phyloP scores from a whole-genome alignment of 2,113 vertebrate genomes.

The Siniperca knerii region DNA sequence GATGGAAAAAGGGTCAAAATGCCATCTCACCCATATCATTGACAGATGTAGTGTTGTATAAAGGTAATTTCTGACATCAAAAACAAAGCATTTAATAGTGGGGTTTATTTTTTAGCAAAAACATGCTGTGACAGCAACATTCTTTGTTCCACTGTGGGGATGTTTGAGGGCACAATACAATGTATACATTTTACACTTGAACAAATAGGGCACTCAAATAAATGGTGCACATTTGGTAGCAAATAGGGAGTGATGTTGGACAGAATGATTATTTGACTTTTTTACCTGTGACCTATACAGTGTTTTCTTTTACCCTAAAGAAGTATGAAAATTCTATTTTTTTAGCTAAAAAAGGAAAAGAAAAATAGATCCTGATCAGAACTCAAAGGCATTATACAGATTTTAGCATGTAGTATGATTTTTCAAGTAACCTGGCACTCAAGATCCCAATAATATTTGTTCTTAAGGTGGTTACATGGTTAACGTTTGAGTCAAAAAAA shows the following conservation, averaged over 20 bases:
- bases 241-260: neutral
- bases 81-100: neutral
- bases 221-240: neutral
- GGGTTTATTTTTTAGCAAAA: neutral
- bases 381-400: neutral
- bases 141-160: neutral
- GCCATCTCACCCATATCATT: neutral
- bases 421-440: neutral
- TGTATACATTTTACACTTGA: neutral
- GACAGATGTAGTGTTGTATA: conserved; percentile 3
- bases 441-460: too few species aligned
- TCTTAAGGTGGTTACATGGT: too few species aligned
- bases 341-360: neutral
- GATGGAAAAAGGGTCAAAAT: neutral
- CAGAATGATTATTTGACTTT: neutral
- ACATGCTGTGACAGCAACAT: neutral
- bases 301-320: neutral
- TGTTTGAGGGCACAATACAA: neutral
- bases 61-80: neutral
- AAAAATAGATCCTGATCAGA: neutral
- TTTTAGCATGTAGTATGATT: neutral
- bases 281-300: neutral
- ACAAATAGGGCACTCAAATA: neutral
- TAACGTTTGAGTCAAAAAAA: too few species aligned
- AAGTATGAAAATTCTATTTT: neutral